These are phyloP conservation scores for Passer montanus DNA, from an alignment of 2,113 vertebrate genomes.

Conservation along the genomic window DNA sequence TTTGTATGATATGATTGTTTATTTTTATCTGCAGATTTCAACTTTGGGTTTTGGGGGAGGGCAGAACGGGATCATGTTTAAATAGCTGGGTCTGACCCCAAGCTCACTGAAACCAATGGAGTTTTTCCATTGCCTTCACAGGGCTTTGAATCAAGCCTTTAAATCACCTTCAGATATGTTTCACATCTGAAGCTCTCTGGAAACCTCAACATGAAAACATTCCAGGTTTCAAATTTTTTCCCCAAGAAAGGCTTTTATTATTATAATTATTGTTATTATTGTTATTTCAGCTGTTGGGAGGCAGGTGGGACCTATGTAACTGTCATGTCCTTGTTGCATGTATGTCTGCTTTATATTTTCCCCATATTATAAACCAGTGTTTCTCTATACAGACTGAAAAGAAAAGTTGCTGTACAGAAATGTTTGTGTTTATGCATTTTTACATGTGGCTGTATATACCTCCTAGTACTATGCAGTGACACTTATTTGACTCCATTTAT, in stretches of 20 bases:
- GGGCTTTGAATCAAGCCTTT: conserved; percentile 62
- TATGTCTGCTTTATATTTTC: conserved; percentile 72
- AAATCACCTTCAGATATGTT: conserved; percentile 57
- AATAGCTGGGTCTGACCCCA: conserved; percentile 58
- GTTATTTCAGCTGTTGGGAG: conserved; percentile 55
- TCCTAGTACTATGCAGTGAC: conserved; percentile 71
- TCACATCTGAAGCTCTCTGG: conserved; percentile 64
- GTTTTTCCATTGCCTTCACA: conserved; percentile 55
- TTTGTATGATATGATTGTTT: conserved; percentile 80
- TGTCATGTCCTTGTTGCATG: conserved; percentile 71
- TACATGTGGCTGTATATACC: conserved; percentile 74
- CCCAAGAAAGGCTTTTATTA: conserved; percentile 46
- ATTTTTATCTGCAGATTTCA: conserved; percentile 79
- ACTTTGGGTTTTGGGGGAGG: conserved; percentile 55
- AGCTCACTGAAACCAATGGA: conserved; percentile 55
- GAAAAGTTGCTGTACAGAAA: conserved; percentile 70
- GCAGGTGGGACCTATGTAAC: conserved; percentile 62
- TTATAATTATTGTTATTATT: conserved; percentile 37
- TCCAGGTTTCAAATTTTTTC: conserved; percentile 72
- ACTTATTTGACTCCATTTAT: conserved; percentile 67
- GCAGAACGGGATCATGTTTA: conserved; percentile 55
- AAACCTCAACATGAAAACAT: conserved; percentile 77
- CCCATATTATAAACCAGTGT: conserved; percentile 74
- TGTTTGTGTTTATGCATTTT: conserved; percentile 66
- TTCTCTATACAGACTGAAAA: conserved; percentile 70